Percentiles rank a stretch among this genome's conserved stretches.
Evolutionary conservation across 1,140 invertebrate genomes (phyloP).

Genomic region (Sinella curviseta): DNA sequence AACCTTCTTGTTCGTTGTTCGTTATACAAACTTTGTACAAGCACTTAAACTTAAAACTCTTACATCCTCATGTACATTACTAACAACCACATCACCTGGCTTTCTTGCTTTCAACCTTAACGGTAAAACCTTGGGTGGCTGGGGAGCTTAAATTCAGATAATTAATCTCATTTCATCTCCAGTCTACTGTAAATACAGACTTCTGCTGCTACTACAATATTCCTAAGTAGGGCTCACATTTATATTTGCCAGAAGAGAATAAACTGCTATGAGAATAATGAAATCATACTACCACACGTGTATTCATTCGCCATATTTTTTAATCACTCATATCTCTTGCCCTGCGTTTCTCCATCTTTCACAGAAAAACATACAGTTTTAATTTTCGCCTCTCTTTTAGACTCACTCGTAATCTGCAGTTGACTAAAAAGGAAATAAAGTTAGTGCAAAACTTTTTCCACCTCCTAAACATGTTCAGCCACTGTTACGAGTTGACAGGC

Average conservation of each 20-base stretch:
- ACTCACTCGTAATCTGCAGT: background rate
- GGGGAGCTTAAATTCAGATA: background rate
- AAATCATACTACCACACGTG: background rate
- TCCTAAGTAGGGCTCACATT: no score
- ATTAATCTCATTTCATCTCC: conserved; percentile 12
- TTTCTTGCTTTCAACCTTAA: background rate
- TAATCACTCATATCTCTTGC: background rate
- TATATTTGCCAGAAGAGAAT: background rate
- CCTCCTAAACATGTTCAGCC: no score
- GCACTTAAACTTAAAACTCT: no score
- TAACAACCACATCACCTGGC: background rate
- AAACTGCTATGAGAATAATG: background rate
- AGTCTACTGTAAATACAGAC: background rate
- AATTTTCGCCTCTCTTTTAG: background rate
- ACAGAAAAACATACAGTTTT: no score
- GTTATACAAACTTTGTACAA: no score
- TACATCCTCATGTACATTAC: no score
- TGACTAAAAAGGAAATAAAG: background rate
- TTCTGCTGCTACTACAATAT: no score
- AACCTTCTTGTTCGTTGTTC: no score
- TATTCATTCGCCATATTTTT: background rate
- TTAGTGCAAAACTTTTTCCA: background rate
- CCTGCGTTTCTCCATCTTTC: background rate
- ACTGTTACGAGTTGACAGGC: no score
- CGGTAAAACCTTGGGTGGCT: background rate